phyloP scores from a whole-genome alignment of 2,113 vertebrate species.

The Corythoichthys haematopterus region DNA sequence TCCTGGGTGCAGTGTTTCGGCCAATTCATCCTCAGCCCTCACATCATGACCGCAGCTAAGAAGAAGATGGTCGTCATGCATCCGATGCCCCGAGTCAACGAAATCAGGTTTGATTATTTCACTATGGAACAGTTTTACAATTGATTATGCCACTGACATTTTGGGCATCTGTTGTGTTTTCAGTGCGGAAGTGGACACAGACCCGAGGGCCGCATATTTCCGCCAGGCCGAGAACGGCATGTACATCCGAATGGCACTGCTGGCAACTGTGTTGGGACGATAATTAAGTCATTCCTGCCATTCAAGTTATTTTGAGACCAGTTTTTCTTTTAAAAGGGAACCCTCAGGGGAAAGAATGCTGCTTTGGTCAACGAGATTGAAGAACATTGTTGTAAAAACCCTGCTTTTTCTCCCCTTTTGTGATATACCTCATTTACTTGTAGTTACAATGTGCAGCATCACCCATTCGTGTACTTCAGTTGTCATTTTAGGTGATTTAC shows the following conservation, averaged over 20 bases:
- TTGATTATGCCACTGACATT: neutral
- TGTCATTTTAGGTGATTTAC: neutral
- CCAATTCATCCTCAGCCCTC: slow-evolving; percentile 92
- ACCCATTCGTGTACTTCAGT: neutral
- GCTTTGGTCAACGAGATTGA: neutral
- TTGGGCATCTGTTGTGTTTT: neutral
- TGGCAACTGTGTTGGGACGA: slow-evolving; percentile 85
- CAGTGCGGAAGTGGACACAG: slow-evolving; percentile 89
- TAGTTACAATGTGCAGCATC: neutral
- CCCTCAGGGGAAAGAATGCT: neutral
- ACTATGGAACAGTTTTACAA: neutral
- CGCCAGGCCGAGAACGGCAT: slow-evolving; percentile 95
- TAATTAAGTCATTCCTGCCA: slow-evolving; percentile 41
- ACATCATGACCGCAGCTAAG: slow-evolving; percentile 96
- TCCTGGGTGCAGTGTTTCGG: slow-evolving; percentile 82
- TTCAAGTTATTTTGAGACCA: slow-evolving; percentile 5
- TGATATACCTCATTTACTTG: neutral
- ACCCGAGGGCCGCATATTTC: slow-evolving; percentile 92
- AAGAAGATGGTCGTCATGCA: slow-evolving; percentile 99
- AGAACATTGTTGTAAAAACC: neutral
- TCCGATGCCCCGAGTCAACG: slow-evolving; percentile 90
- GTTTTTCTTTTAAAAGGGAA: slow-evolving; percentile 10
- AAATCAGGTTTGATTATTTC: slow-evolving; percentile 80
- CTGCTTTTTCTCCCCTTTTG: neutral
- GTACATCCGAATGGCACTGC: slow-evolving; percentile 94